Conservation (phyloP, 2,797 vertebrate species). For the Corythornis leucogaster region DNA sequence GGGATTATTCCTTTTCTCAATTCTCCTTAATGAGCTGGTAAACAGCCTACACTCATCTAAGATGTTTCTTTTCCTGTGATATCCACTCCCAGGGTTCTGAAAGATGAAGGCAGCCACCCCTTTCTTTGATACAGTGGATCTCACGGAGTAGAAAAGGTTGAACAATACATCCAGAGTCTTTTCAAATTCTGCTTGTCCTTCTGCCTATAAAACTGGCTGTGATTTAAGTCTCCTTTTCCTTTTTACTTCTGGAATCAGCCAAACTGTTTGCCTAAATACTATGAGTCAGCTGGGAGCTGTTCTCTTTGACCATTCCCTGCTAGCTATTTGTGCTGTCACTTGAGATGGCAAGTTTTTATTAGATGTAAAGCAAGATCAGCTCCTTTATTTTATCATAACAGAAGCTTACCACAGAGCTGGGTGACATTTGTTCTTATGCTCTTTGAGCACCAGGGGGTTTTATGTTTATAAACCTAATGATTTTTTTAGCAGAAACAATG, state of each 20-base stretch:
- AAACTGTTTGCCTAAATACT: not conserved
- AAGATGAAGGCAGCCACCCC: not conserved
- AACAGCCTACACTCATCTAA: not conserved
- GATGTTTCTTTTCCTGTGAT: not conserved
- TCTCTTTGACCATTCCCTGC: not conserved
- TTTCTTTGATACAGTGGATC: not conserved
- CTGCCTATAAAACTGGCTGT: not conserved
- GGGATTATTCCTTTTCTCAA: not conserved
- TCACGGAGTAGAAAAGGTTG: not conserved
- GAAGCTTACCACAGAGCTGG: not conserved
- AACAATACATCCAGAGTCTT: not conserved
- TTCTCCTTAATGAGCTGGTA: not conserved
- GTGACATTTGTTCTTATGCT: not conserved
- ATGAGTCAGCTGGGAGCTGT: not conserved
- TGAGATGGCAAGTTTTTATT: not conserved
- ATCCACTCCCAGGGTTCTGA: not conserved
- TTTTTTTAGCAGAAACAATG: not conserved
- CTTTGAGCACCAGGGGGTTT: not conserved
- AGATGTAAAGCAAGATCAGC: conserved; percentile 6
- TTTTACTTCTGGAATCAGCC: not conserved
- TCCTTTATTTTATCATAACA: not conserved
- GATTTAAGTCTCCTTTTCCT: not conserved
- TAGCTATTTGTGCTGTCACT: not conserved
- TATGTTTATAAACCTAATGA: not conserved
- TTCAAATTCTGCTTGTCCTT: not conserved